These are phyloP conservation scores for Ligdia adustata DNA, from an alignment of 2,888 invertebrate species.

Conservation along the genomic window DNA sequence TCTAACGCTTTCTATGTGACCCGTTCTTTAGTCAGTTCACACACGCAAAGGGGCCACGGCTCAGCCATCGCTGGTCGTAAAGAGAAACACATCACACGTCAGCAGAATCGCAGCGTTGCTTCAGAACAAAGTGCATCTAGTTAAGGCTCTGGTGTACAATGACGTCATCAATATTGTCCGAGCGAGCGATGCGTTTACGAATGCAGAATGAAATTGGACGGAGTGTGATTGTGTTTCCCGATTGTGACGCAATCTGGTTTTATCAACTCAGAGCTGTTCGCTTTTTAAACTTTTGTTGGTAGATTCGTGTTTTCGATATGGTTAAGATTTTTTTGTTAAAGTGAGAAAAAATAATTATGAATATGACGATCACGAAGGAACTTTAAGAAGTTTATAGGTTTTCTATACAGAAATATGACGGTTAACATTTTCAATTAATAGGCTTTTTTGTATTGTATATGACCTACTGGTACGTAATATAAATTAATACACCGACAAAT, in stretches of 20 bases:
- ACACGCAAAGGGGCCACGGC: slow-evolving; percentile 32
- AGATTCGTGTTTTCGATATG: too few species aligned
- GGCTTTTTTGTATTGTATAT: too few species aligned
- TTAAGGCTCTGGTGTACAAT: slow-evolving; percentile 63
- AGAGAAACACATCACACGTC: slow-evolving; percentile 72
- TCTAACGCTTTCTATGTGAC: not conserved
- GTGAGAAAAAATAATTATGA: too few species aligned
- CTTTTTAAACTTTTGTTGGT: too few species aligned
- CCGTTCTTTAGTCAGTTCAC: slow-evolving; percentile 1
- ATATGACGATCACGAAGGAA: too few species aligned
- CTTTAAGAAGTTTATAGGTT: too few species aligned
- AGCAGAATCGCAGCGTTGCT: slow-evolving; percentile 66
- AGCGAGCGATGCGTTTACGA: slow-evolving; percentile 42
- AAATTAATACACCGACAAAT: too few species aligned
- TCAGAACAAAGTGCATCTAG: slow-evolving; percentile 75
- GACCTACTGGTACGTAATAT: too few species aligned
- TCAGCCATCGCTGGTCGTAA: slow-evolving; percentile 50
- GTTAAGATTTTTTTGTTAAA: too few species aligned
- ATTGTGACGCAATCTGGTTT: not conserved
- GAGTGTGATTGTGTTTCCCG: not conserved
- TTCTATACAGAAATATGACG: too few species aligned
- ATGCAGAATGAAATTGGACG: slow-evolving; percentile 9
- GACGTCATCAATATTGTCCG: slow-evolving; percentile 70
- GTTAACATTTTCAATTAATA: too few species aligned
- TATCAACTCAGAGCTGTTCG: too few species aligned